These are phyloP conservation scores for Spizaetus ornatus DNA, from an alignment of 2,113 vertebrate species.

Conservation along the genomic window DNA sequence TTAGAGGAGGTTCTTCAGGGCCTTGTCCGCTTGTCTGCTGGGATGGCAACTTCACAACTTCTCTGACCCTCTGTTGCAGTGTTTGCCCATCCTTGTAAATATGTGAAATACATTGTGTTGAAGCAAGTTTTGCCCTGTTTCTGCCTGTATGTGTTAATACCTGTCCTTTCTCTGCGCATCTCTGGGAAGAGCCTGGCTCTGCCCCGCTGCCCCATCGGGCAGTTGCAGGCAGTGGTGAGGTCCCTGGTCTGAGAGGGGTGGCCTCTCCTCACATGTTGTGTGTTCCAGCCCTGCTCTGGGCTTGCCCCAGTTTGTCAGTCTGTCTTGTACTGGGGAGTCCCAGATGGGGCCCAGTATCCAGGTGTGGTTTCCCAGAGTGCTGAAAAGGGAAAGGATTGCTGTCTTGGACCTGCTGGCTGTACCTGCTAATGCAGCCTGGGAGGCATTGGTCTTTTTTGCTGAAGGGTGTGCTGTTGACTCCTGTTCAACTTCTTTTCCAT, in stretches of 20 bases:
- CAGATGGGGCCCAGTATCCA: not conserved
- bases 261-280: not conserved
- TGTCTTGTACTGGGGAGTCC: not conserved
- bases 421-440: not conserved
- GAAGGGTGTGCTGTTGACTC: not conserved
- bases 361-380: not conserved
- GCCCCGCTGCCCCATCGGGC: no score
- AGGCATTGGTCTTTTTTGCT: fast-evolving
- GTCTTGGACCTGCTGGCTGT: not conserved
- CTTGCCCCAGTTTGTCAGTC: not conserved
- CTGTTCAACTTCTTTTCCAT: not conserved
- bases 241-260: not conserved
- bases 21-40: not conserved
- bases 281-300: not conserved
- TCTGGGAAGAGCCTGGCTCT: not conserved
- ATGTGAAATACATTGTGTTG: fast-evolving
- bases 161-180: not conserved
- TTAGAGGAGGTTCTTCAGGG: not conserved
- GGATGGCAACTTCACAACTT: not conserved
- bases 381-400: not conserved
- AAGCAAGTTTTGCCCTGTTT: not conserved
- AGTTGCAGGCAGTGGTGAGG: not conserved
- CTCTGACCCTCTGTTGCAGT: not conserved
- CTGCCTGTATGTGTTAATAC: not conserved
- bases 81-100: not conserved